Evolutionary conservation across 2,797 vertebrate species (phyloP), one percentile per base, ranked within the genome.

Genomic region (Columba guinea): DNA sequence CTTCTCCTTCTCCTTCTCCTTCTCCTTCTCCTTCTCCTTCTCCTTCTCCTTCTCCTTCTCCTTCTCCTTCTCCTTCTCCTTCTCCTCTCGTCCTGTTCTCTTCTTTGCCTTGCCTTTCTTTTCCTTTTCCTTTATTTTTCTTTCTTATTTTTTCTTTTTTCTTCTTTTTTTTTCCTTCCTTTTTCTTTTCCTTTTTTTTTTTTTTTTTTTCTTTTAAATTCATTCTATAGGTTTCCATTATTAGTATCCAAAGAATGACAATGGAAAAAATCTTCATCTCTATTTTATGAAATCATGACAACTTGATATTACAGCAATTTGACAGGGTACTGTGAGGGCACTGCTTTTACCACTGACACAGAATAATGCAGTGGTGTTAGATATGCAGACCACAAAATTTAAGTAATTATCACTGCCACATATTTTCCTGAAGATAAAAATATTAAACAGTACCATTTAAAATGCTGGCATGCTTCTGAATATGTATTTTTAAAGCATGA

Each of bases 381-480:
- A 30, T 74, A 53, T 34, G 30, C 30, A 89, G 56, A 80, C 85
- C 52, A 87, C 85, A 82, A 83, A 13, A 82, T 85, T 82, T 49
- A 83, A 75, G 60, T 83, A 87, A 92, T 84, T 81, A 76, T 63
- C 64, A 62, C n/a, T 74, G 44, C 32, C 70, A 80, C 71, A 80
- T 76, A 56, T 51, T 77, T 92, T 92, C 18, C 52, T 83, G 56
- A 93, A 79, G 55, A 77, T 30, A 92, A 93, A 92, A 92, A 85
- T 74, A 87, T 59, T 83, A 77, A 89, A 64, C 13, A 60, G 11
- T 26, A 63, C 4, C 34, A 56, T 89, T 87, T 67, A 59, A 94
- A 94, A 85, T 35, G 10, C 19, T 89, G 58, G 8, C 10, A 24
- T 70, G 32, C 1, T 70, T 65, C 55, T 56, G 68, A 77, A 30